Conservation (phyloP, 2,888 invertebrate species). For the Cartodere bifasciata region DNA sequence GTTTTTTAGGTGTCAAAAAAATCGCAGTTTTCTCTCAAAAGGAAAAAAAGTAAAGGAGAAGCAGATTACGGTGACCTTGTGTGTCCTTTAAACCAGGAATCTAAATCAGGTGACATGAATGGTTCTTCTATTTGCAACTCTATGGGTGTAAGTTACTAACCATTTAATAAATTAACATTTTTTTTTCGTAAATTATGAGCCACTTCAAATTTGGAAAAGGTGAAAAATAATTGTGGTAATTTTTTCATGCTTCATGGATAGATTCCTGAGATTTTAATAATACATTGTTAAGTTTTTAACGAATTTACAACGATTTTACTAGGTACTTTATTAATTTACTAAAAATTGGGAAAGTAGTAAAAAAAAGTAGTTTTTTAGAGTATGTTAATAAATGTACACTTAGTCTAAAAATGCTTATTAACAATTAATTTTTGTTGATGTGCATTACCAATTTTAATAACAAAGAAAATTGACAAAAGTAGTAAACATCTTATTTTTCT, state of each 20-base stretch:
- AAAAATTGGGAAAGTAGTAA: too few species aligned
- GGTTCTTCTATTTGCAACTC: constrained; percentile 34
- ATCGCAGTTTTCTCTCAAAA: constrained; percentile 74
- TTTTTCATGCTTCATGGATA: constrained; percentile 30
- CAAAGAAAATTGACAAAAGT: too few species aligned
- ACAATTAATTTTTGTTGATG: too few species aligned
- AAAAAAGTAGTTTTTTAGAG: too few species aligned
- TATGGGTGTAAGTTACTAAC: constrained; percentile 40
- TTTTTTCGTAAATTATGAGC: background rate
- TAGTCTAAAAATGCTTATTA: too few species aligned
- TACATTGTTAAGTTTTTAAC: constrained; percentile 36
- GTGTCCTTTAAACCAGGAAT: constrained; percentile 57
- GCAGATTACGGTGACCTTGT: constrained; percentile 75
- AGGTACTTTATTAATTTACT: too few species aligned
- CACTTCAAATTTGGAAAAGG: too few species aligned
- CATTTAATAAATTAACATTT: constrained; percentile 19
- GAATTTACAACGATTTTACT: too few species aligned
- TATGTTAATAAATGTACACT: too few species aligned
- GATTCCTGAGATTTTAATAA: constrained; percentile 36
- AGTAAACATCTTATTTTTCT: too few species aligned
- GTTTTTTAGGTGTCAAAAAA: constrained; percentile 62
- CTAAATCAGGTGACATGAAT: constrained; percentile 36
- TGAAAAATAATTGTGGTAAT: too few species aligned
- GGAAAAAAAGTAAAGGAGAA: constrained; percentile 73
- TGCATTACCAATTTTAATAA: too few species aligned